Evolutionary conservation across 2,797 vertebrate species (phyloP).

Genomic region (Platalea minor): DNA sequence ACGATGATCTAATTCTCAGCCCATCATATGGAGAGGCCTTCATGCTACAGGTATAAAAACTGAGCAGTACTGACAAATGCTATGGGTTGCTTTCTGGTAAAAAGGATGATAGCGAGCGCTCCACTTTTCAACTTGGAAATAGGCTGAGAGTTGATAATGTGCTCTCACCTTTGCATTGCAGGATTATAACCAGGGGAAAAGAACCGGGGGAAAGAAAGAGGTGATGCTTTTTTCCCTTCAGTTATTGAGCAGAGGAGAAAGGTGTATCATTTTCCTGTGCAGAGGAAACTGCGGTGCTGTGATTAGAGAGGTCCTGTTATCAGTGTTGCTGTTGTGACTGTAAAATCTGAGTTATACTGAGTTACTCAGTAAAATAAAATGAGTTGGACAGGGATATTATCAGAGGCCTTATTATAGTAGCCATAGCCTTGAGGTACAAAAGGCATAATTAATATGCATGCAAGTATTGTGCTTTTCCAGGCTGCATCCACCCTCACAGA

Average conservation of each 20-base stretch:
- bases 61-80: background rate
- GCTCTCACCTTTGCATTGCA: background rate
- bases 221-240: background rate
- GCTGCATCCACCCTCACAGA: background rate
- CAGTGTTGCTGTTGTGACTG: background rate
- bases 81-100: background rate
- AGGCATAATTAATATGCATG: background rate
- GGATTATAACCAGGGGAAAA: background rate
- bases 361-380: background rate
- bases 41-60: background rate
- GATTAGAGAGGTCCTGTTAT: background rate
- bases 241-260: background rate
- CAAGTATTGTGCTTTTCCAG: background rate
- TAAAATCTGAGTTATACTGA: background rate
- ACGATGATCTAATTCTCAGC: background rate
- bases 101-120: background rate
- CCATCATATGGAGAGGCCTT: background rate
- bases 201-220: background rate
- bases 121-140: background rate
- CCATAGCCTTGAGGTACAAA: background rate
- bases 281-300: background rate
- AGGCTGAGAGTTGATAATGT: background rate
- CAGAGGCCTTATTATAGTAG: background rate
- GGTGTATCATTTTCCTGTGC: background rate
- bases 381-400: background rate